Evolutionary conservation across 2,113 vertebrate species (phyloP), one percentile per base, ranked within the genome.

Genomic region (Brachyistius frenatus): DNA sequence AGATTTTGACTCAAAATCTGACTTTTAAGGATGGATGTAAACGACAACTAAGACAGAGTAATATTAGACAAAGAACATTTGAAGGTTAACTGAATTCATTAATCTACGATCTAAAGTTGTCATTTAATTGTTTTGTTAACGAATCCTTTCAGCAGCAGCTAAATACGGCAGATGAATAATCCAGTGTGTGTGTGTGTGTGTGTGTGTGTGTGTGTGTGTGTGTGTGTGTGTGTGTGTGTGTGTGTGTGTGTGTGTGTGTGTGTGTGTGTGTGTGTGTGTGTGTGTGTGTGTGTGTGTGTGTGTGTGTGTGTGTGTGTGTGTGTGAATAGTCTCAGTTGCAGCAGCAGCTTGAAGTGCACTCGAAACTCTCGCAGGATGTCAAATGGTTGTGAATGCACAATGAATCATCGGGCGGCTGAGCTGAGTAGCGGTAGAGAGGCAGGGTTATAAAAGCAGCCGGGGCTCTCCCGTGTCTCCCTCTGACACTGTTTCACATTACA

Each of bases 381-480:
- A 70, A 75, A 78, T 5, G 46, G 35, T 76, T 84, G 62, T 88
- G 86, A 90, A 89, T 61, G 81, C 70, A 75, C 78, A 73, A 66
- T 92, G 90, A 89, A 88, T 91, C 91, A 87, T 87, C 79, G 64
- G 68, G 74, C 52, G 37, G 68, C 79, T 76, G 31, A 23, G 73
- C 69, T 84, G 73, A 82, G 83, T 46, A 47, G 78, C 66, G 73
- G 63, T 32, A n/a, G 69, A 84, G 81, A 72, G 74, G 76, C 73
- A 60, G 71, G 2, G 52, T 68, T 69, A 54, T 69, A 36, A 76
- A 83, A 79, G 66, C 77, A 76, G 65, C 31, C 35, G 15, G 76
- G 73, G 50, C 83, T 80, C 60, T 76, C 72, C 73, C 67, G 65
- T 69, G 64, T 81, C 66, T 87, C 66, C 81, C 65, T 88, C 62